A percentile compares a stretch with the other conserved stretches of the same genome.
Conservation (phyloP, 37 sponge, comb jelly and placozoan genomes). For the Petrosia ficiformis region DNA sequence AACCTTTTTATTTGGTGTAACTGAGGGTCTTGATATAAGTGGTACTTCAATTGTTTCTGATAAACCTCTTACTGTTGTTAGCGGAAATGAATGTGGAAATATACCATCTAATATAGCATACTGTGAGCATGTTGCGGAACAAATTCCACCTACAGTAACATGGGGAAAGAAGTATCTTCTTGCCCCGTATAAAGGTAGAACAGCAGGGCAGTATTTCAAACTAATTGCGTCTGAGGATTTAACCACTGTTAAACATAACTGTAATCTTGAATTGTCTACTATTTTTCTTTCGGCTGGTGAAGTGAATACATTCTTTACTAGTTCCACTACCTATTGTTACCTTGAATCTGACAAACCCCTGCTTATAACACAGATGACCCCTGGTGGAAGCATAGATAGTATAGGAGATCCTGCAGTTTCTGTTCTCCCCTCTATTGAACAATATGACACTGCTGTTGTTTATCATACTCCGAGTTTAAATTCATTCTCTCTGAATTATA, state of each 20-base stretch:
- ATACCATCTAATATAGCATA: neutral
- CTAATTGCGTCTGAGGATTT: conserved; percentile 31
- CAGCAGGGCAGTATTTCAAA: conserved; percentile 6
- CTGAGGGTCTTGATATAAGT: conserved; percentile 15
- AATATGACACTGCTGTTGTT: conserved; percentile 30
- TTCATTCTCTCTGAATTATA: neutral
- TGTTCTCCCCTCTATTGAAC: conserved; percentile 65
- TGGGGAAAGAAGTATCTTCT: conserved; percentile 50
- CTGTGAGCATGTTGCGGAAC: conserved; percentile 60
- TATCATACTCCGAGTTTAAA: neutral
- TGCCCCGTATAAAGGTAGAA: conserved; percentile 30
- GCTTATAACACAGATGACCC: conserved; percentile 25
- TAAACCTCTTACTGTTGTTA: conserved; percentile 35
- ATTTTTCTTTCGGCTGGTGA: neutral
- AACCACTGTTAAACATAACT: conserved; percentile 29
- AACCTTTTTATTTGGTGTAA: conserved; percentile 4
- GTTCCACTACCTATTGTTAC: conserved; percentile 13
- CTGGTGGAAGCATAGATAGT: neutral
- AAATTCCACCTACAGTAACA: conserved; percentile 54
- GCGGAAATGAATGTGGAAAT: conserved; percentile 7
- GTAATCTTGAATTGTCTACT: neutral
- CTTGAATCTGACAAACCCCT: conserved; percentile 47
- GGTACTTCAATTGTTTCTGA: conserved; percentile 25
- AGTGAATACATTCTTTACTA: conserved; percentile 9
- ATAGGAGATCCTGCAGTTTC: conserved; percentile 62